A percentile compares a stretch with the other conserved stretches of the same genome.
phyloP scores from a whole-genome alignment of 2,113 vertebrate species.

The Anoura caudifer region DNA sequence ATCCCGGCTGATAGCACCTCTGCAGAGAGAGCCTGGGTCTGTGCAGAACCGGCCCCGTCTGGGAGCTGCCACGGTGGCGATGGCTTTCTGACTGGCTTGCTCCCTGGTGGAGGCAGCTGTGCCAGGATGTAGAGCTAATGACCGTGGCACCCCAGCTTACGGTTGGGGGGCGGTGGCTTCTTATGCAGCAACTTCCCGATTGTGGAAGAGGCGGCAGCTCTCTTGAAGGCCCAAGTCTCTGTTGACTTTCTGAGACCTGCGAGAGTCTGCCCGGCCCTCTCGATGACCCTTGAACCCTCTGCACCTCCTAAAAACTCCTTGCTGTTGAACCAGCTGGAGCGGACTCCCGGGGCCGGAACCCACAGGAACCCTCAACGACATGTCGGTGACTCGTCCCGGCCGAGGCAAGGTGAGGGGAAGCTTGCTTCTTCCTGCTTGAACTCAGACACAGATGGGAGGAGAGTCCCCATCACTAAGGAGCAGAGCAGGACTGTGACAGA shows the following conservation, averaged over 20 bases:
- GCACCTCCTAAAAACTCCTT: not conserved
- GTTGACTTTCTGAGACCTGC: not conserved
- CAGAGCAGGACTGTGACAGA: not conserved
- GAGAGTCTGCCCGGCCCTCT: not conserved
- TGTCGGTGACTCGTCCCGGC: not conserved
- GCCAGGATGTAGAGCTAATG: not conserved
- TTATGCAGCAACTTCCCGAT: not conserved
- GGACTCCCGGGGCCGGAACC: not conserved
- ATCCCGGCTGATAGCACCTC: not conserved
- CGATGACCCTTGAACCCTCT: not conserved
- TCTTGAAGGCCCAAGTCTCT: not conserved
- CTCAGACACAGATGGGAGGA: not conserved
- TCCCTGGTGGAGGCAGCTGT: not conserved
- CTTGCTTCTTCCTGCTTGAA: not conserved
- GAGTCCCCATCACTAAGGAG: not conserved
- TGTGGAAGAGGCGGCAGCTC: not conserved
- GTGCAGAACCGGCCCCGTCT: not conserved
- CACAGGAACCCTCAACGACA: not conserved
- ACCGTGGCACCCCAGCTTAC: not conserved
- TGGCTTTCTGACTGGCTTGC: not conserved
- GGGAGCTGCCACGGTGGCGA: rapidly evolving
- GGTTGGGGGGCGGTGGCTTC: not conserved
- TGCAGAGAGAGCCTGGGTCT: not conserved
- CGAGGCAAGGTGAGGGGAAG: not conserved
- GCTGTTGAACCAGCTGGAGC: not conserved